A percentile compares a stretch with the other conserved stretches of the same genome.
These are phyloP conservation scores for Batillaria attramentaria DNA, from an alignment of 1,140 invertebrate genomes.

Conservation along the genomic window DNA sequence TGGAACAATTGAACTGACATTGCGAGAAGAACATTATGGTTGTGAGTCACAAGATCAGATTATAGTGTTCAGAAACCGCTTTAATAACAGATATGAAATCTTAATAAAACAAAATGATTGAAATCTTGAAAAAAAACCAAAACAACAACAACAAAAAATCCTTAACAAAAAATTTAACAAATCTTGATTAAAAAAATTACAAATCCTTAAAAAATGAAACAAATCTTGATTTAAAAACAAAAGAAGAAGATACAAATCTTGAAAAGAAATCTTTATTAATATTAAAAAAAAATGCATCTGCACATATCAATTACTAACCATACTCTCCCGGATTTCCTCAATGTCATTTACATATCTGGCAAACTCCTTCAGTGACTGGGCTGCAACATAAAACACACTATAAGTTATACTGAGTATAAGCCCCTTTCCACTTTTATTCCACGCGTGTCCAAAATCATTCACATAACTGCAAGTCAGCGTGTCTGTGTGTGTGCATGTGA, in stretches of 20 bases:
- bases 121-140: background rate
- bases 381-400: constrained; percentile 69
- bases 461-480: no score
- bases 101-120: constrained; percentile 21
- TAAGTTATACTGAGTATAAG: background rate
- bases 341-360: constrained; percentile 90
- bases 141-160: background rate
- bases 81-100: no score
- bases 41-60: no score
- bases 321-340: constrained; percentile 95
- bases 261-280: background rate
- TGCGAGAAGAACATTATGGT: no score
- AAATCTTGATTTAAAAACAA: background rate
- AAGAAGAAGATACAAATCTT: background rate
- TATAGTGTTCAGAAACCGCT: no score
- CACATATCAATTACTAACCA: constrained; percentile 78
- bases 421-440: no score
- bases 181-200: background rate
- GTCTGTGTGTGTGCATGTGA: no score
- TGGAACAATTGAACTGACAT: no score
- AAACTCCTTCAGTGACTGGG: constrained; percentile 91
- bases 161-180: background rate
- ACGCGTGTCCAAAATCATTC: no score
- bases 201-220: no score
- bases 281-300: constrained; percentile 4